Conservation (phyloP, 2,797 vertebrate genomes). For the Acanthis flammea region DNA sequence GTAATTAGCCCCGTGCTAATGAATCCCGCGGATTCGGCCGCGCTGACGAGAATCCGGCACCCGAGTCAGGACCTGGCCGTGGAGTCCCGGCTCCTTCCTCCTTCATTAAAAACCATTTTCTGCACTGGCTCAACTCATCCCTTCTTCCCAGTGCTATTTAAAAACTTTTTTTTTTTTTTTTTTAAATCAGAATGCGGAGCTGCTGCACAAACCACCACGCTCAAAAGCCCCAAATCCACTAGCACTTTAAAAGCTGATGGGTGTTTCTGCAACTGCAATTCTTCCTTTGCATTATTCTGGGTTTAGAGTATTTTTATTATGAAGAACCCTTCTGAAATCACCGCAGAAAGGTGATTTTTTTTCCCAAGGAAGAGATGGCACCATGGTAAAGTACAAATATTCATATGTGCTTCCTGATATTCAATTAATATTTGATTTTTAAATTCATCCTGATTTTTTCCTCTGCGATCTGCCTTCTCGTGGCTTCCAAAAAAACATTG, state of each 20-base stretch:
- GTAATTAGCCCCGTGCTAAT: neutral
- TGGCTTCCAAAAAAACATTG: neutral
- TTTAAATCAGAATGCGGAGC: too few species aligned
- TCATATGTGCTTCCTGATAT: fast-evolving
- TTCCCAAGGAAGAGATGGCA: neutral
- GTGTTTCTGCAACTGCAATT: neutral
- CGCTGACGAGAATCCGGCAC: neutral
- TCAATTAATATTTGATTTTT: neutral
- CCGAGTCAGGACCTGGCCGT: neutral
- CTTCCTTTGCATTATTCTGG: neutral
- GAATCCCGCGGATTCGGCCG: neutral
- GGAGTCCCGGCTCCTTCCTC: neutral
- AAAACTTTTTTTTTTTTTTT: neutral
- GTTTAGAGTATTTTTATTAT: neutral
- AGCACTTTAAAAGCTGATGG: neutral
- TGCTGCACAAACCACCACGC: fast-evolving
- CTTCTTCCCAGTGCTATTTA: neutral
- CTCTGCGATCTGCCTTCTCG: neutral
- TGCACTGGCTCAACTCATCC: neutral
- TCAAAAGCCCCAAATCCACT: neutral
- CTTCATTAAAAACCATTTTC: fast-evolving
- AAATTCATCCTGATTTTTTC: neutral
- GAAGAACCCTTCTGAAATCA: neutral
- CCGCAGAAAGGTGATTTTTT: fast-evolving
- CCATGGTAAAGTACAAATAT: fast-evolving